Percentiles rank a stretch among this genome's conserved stretches.
These are phyloP conservation scores for Solea senegalensis DNA, from an alignment of 2,113 vertebrate genomes.

Conservation along the genomic window DNA sequence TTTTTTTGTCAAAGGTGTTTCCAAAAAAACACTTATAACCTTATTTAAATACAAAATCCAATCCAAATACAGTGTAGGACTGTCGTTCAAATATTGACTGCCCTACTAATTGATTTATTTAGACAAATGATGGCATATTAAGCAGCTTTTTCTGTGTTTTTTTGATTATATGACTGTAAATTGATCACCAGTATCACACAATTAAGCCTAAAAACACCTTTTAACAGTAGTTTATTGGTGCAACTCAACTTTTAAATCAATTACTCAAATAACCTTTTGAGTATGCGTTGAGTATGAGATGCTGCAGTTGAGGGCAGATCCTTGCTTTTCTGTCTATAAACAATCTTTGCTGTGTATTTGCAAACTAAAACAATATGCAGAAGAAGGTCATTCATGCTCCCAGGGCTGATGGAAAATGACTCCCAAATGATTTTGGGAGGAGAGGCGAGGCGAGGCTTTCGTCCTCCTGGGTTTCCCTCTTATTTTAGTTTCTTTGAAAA, in stretches of 20 bases:
- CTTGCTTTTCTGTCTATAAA: slow-evolving; percentile 10
- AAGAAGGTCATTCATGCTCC: slow-evolving; percentile 24
- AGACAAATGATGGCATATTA: too few relatives aligned
- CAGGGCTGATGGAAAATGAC: slow-evolving; percentile 59
- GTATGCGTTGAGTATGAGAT: neutral
- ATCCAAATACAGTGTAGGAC: too few relatives aligned
- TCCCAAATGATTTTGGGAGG: slow-evolving; percentile 69
- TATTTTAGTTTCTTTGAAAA: slow-evolving; percentile 53
- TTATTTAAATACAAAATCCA: too few relatives aligned
- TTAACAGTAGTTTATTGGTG: too few relatives aligned
- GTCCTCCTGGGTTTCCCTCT: slow-evolving; percentile 41
- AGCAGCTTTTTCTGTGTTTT: too few relatives aligned
- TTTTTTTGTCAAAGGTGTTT: too few relatives aligned
- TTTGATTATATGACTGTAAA: too few relatives aligned
- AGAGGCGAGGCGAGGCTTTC: slow-evolving; percentile 10
- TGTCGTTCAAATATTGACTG: too few relatives aligned
- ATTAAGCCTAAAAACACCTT: too few relatives aligned
- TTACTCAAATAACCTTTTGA: neutral
- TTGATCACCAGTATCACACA: too few relatives aligned
- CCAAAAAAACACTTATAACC: too few relatives aligned
- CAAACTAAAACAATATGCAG: slow-evolving; percentile 36
- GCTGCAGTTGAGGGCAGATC: neutral
- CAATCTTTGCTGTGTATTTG: slow-evolving; percentile 14
- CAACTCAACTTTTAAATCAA: neutral
- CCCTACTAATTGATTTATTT: too few relatives aligned